Evolutionary conservation across 1,140 invertebrate genomes (phyloP), one percentile per base, ranked within the genome.

Genomic region (Nymphalis io): DNA sequence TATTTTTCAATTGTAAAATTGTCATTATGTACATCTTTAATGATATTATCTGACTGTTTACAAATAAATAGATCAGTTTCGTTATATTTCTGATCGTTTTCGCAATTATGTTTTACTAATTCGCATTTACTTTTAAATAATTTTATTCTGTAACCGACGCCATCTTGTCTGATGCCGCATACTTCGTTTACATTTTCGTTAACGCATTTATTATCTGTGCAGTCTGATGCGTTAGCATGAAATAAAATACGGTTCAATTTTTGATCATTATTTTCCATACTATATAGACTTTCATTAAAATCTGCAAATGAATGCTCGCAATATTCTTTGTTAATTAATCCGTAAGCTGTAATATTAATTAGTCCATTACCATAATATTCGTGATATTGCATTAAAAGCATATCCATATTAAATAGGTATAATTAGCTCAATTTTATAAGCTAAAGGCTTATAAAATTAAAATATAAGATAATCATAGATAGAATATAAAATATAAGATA

Each of bases 1-100:
- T 33, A 60, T 64, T 48, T 65, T 39, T 67, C 18, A 33, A 58
- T 40, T n/a, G 3, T 60, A 16, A 38, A 46, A 10, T 62, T 46
- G 18, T 62, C 18, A 33, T 64, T 57, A 3, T 33, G 58, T 62
- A 40, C 68, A 44, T 67, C 18, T 21, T 65, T 40, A 18, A 2
- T 60, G 15, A 38, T 40, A 5, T 62, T 46, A 33, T 65, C 18
- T 15, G 68, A 53, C 55, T 55, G 11, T 55, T 85, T 64, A 61
- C 88, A 90, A 53, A 84, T 77, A 65, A 80, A 83, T 23, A 48
- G 20, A 60, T 90, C 81, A 3, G 83, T 86, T 62, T 65, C 38
- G 3, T 42, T 62, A 69, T 81, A 89, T 27, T 80, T 40, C 10
- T 60, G 0, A 3, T 73, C 44, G 15, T 78, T 75, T 8, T 75